Conservation (phyloP, 2,113 vertebrate species). For the Columba livia region DNA sequence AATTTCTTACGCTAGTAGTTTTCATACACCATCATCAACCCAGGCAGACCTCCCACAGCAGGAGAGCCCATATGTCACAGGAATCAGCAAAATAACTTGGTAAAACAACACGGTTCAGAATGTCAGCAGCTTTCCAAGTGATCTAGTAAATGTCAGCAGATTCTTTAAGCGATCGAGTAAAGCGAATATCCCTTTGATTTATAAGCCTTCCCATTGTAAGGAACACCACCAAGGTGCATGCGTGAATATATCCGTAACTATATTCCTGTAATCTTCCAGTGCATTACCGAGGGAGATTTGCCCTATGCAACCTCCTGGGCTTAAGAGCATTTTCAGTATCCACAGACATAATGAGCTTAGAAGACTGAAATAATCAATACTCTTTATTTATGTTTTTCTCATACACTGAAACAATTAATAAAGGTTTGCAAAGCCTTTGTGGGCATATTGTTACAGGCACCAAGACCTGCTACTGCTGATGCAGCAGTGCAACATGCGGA, state of each 20-base stretch:
- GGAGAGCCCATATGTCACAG: not conserved
- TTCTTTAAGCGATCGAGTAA: not conserved
- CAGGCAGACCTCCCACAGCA: not conserved
- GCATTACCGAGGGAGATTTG: not conserved
- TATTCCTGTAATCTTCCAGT: not conserved
- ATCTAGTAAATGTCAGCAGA: not conserved
- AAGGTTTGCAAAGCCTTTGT: not conserved
- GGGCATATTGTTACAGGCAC: not conserved
- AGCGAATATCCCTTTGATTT: not conserved
- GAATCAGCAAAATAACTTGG: not conserved
- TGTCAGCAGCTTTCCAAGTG: not conserved
- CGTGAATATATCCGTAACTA: not conserved
- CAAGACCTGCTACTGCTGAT: not conserved
- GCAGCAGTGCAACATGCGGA: not conserved
- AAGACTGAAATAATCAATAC: not conserved
- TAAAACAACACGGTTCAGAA: not conserved
- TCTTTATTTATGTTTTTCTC: not conserved
- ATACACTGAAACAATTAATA: not conserved
- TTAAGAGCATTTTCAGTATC: slow-evolving; percentile 34
- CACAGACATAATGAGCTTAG: not conserved
- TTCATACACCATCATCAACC: not conserved
- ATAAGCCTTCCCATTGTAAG: not conserved
- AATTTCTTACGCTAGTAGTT: not conserved
- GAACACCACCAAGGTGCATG: not conserved
- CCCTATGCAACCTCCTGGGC: not conserved